Percentiles rank a stretch among this genome's conserved stretches.
Conservation (phyloP, 2,888 invertebrate genomes). For the Coelinius sp. region DNA sequence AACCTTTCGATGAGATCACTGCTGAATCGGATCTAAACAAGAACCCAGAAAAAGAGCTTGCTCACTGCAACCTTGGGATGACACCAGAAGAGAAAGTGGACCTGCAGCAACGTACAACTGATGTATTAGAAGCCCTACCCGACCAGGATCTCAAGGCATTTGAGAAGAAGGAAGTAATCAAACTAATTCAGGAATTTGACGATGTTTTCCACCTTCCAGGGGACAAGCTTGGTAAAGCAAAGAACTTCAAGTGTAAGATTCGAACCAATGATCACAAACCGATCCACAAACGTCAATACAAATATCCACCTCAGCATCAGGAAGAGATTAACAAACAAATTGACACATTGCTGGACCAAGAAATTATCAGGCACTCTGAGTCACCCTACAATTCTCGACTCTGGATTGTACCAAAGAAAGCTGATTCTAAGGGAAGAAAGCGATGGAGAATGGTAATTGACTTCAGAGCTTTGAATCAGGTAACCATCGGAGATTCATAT, state of each 20-base stretch:
- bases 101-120: too few species aligned
- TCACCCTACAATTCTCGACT: neutral
- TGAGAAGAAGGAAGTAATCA: neutral
- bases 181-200: neutral
- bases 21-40: neutral
- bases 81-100: neutral
- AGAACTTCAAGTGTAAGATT: neutral
- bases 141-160: neutral
- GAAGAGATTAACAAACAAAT: neutral
- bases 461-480: neutral
- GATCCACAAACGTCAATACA: neutral
- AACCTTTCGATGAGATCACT: neutral
- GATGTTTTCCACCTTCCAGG: neutral
- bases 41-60: too few species aligned
- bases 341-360: neutral
- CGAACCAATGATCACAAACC: neutral
- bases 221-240: neutral
- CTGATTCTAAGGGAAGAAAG: neutral
- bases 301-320: neutral
- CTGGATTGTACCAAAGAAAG: neutral
- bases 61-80: neutral
- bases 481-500: too few species aligned
- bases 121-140: neutral
- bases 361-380: neutral
- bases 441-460: neutral